Base-by-base conservation (phyloP, 2,888 invertebrate genomes). In the Tenthredo mesomela region DNA sequence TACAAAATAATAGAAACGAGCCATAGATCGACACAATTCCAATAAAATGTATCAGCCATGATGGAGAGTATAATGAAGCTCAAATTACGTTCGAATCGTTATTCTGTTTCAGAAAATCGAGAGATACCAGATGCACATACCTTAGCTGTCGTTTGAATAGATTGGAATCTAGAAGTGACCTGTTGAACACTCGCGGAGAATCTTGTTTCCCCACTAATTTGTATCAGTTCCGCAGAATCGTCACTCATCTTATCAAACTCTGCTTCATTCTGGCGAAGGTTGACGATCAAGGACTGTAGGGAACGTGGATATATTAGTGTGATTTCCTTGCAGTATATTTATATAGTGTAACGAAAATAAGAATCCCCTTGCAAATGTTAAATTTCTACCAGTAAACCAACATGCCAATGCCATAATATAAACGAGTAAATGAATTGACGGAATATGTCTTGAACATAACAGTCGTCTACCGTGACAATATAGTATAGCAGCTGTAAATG, bases 101-200 rank as follows among this genome's bases (percentile, higher is more conserved):
- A 61, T 61, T 21, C 40, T 5, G 43, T 43, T 21, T 18, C 9
- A 40, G 12, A 67, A 40, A 67, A 4, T 54, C 33, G 54, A 3
- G 15, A 5, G 15, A 9, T 47, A 77, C 43, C 43, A 0, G 40
- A 67, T 65, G 4, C 15, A 85, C 85, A 86, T 91, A 95, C 95
- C 94, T 97, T 97, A 1, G 97, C 96, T 0, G 98, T 98, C 0
- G 96, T 96, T 93, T 98, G 97, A 77, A 98, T 96, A 0, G 98
- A 97, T 92, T 98, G 98, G 94, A 98, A 98, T 85, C 98, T 95
- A 6, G 98, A 98, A 0, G 97, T 97, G 86, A 98, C 96, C 93
- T 98, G 98, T 91, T 98, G 98, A 47, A 98, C 95, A 91, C 97
- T 98, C 87, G 97, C 97, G 2, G 98, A 97, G 85, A 98, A 97